Evolutionary conservation across 1,140 invertebrate species (phyloP).

Genomic region (Drosophila athabasca): DNA sequence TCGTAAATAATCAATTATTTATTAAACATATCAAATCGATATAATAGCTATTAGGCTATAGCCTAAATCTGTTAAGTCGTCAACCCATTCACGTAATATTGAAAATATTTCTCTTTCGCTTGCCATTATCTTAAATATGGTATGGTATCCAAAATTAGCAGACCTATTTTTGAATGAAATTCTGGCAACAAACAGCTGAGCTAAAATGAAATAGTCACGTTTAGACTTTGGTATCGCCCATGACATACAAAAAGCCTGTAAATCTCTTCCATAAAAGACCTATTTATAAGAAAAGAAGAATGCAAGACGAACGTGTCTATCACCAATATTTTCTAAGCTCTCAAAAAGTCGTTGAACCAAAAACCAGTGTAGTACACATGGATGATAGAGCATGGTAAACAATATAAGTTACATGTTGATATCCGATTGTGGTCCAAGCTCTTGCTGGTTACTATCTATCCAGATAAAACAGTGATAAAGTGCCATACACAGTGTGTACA

Average conservation of each 20-base stretch:
- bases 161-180: constrained; percentile 39
- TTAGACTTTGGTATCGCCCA: constrained; percentile 1
- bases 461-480: neutral
- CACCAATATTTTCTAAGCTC: neutral
- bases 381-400: constrained; percentile 5
- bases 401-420: neutral
- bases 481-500: too few species aligned
- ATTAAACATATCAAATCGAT: too few species aligned
- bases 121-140: too few species aligned
- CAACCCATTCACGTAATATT: too few species aligned
- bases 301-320: constrained; percentile 32
- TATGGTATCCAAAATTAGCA: neutral
- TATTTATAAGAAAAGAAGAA: constrained; percentile 33
- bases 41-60: too few species aligned
- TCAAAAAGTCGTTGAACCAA: constrained; percentile 35
- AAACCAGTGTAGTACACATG: constrained; percentile 3
- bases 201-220: constrained; percentile 15
- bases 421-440: constrained; percentile 11
- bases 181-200: neutral
- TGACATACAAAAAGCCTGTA: constrained; percentile 2
- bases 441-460: neutral
- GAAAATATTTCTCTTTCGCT: neutral
- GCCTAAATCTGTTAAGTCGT: too few species aligned
- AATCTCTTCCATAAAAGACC: neutral
- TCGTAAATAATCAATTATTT: too few species aligned